phyloP scores from a whole-genome alignment of 2,888 invertebrate species.

The Coenonympha arcania region DNA sequence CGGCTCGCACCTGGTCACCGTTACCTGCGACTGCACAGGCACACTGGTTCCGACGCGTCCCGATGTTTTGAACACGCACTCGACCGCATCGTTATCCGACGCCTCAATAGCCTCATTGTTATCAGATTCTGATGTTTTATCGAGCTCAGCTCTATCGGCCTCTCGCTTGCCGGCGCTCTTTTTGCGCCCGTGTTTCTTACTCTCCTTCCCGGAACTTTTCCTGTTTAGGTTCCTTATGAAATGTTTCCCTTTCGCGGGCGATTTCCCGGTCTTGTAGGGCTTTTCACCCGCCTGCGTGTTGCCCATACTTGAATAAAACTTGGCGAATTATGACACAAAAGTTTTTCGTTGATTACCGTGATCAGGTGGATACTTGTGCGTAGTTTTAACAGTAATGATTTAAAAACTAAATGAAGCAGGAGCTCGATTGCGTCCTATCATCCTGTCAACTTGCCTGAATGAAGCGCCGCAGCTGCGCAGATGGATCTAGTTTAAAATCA shows the following conservation, averaged over 20 bases:
- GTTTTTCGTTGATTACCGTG: neutral
- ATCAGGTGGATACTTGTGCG: neutral
- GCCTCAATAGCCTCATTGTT: conserved; percentile 61
- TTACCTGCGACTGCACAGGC: conserved; percentile 64
- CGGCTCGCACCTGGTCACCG: conserved; percentile 60
- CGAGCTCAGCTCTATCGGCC: conserved; percentile 53
- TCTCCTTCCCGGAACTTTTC: conserved; percentile 58
- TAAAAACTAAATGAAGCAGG: neutral
- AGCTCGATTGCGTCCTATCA: conserved; percentile 3
- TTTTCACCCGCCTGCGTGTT: conserved; percentile 72
- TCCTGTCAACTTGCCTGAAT: conserved; percentile 11
- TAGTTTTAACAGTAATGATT: neutral
- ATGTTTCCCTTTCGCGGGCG: conserved; percentile 74
- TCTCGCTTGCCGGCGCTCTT: conserved; percentile 57
- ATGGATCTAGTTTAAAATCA: conserved; percentile 12
- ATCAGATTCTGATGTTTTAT: conserved; percentile 70
- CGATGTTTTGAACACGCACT: conserved; percentile 60
- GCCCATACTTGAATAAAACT: conserved; percentile 57
- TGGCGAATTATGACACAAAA: conserved; percentile 4
- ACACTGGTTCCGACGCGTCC: conserved; percentile 46
- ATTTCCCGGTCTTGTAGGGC: conserved; percentile 67
- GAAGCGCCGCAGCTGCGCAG: conserved; percentile 18
- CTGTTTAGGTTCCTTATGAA: conserved; percentile 70
- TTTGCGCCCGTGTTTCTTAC: conserved; percentile 61
- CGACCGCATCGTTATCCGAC: conserved; percentile 67